Percentiles rank a stretch among this genome's conserved stretches.
These are phyloP conservation scores for Apistogramma diplotaenia DNA, from an alignment of 2,113 vertebrate species.

Conservation along the genomic window DNA sequence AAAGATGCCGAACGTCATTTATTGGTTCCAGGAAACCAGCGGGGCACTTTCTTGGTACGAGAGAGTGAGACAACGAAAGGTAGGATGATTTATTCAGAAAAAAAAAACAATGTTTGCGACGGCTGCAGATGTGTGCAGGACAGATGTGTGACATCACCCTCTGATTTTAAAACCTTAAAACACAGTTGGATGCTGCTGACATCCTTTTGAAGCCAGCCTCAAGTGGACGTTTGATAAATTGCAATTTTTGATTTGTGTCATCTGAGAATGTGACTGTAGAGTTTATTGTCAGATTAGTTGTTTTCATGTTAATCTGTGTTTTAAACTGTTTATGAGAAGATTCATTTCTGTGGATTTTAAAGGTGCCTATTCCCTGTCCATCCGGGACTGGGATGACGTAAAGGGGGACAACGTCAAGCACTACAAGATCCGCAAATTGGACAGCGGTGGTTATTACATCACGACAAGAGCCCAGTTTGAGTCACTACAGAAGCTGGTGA, in stretches of 20 bases:
- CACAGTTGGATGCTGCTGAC: neutral
- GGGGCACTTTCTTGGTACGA: conserved; percentile 94
- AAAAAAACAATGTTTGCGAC: no score
- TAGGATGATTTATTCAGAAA: conserved; percentile 44
- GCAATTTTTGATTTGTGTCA: neutral
- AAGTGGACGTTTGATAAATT: neutral
- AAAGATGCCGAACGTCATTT: conserved; percentile 96
- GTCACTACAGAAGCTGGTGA: conserved; percentile 93
- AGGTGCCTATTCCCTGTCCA: conserved; percentile 97
- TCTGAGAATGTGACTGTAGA: neutral
- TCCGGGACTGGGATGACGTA: conserved; percentile 96
- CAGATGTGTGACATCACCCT: neutral
- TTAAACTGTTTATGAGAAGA: neutral
- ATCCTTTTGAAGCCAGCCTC: neutral
- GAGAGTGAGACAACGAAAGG: conserved; percentile 99
- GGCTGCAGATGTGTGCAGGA: no score
- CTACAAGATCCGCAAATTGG: conserved; percentile 99
- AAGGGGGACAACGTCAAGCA: conserved; percentile 99
- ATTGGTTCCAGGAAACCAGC: conserved; percentile 91
- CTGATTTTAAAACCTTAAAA: neutral
- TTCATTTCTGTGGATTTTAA: neutral
- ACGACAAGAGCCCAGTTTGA: conserved; percentile 98
- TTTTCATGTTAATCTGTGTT: neutral
- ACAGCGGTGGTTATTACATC: conserved; percentile 97
- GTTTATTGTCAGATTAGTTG: neutral